Base-by-base conservation (phyloP, 2,797 vertebrate genomes). In the Kryptolebias ocellatus region DNA sequence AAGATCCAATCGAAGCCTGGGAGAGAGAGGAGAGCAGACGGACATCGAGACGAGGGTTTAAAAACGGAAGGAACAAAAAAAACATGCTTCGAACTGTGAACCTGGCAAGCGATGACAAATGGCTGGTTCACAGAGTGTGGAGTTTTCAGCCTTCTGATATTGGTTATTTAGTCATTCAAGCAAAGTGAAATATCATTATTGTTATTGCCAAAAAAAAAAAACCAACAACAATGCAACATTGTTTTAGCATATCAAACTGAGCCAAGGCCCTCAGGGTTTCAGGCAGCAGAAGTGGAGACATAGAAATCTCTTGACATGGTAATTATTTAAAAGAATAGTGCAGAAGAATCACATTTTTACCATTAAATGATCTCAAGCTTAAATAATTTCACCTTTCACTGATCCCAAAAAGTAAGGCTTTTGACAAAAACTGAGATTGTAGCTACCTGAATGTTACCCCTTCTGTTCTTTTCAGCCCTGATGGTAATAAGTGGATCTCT, bases 1-100 rank as follows among this genome's bases (percentile, higher is more conserved):
- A 95, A 52, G 46, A 91, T 68, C 94, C 94, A 95, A 4, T 94
- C 91, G 42, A 76, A 92, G 71, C 94, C 94, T 95, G 81, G 55
- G 18, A 58, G 34, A 58, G 34, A 59, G 27, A 5, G 28, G 53
- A 27, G n/a, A 10, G 29, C 5, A 47, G 12, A 65, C 52, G 28
- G 28, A 44, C 8, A 46, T 29, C 8, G 50, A 60, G n/a, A 12
- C 0, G 0, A 46, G 46, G 45, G 44, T 64, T 65, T 34, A 65
- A 27, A 51, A 20, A 28, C 15, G 60, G 1, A 53, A 14, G 5
- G 54, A 45, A 55, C 4, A 17, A 46, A 17, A 72, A 18, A 51
- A 50, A 4, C 27, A 34, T 18, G 8, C 0, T 1, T 11, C 49
- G 3, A 37, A n/a, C 7, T 16, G 4, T 4, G 11, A 58, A 54